Evolutionary conservation across 2,797 vertebrate genomes (phyloP).

Genomic region (Sebastes oblongus): DNA sequence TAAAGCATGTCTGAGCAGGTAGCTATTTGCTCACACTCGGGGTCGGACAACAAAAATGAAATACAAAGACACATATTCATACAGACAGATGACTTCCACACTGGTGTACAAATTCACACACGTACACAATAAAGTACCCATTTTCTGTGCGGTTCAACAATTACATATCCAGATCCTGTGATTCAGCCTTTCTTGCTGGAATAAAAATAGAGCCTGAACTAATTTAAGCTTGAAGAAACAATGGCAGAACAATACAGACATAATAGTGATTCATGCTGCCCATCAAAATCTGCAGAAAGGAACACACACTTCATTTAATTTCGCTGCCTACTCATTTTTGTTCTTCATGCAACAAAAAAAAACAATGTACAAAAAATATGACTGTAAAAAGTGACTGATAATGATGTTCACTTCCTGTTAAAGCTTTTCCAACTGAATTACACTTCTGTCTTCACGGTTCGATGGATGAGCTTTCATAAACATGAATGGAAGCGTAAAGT

Average conservation of each 20-base stretch:
- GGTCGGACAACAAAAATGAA: background rate
- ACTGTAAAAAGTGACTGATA: background rate
- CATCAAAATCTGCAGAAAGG: slow-evolving; percentile 16
- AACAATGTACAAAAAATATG: too few species aligned
- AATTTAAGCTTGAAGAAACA: slow-evolving; percentile 39
- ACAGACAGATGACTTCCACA: background rate
- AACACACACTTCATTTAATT: background rate
- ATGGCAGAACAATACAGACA: background rate
- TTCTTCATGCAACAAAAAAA: background rate
- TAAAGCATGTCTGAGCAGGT: background rate
- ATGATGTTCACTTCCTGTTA: background rate
- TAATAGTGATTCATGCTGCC: slow-evolving; percentile 43
- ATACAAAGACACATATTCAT: background rate
- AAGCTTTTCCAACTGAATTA: slow-evolving; percentile 7
- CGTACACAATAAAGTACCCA: background rate
- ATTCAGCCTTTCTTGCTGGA: slow-evolving; percentile 18
- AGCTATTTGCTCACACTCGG: background rate
- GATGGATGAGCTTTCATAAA: background rate
- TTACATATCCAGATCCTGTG: background rate
- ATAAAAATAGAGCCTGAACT: slow-evolving; percentile 33
- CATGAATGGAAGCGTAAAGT: slow-evolving; percentile 5
- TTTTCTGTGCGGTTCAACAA: slow-evolving; percentile 12
- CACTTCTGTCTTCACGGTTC: background rate
- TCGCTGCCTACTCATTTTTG: background rate
- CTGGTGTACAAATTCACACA: background rate